These are phyloP conservation scores for Cryptomyrus ogoouensis DNA, from an alignment of 2,113 vertebrate genomes.

Conservation along the genomic window DNA sequence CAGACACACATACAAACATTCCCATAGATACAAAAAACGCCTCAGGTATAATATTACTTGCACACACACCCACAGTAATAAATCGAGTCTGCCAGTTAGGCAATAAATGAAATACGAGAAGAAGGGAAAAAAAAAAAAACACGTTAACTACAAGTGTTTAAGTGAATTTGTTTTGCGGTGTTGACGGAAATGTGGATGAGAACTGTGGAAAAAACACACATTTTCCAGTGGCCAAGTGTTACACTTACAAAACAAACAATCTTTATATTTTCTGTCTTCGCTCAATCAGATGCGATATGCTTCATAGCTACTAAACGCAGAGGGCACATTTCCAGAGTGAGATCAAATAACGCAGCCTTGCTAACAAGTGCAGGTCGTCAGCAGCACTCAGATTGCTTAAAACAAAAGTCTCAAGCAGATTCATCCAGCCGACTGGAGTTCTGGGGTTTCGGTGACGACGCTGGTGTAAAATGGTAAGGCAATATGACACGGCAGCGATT, in stretches of 20 bases:
- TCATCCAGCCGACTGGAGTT: neutral
- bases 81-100: neutral
- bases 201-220: neutral
- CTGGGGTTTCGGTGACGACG: neutral
- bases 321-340: neutral
- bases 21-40: neutral
- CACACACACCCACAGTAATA: neutral
- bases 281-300: neutral
- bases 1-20: neutral
- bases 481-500: neutral
- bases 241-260: neutral
- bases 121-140: neutral
- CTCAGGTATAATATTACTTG: neutral
- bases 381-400: neutral
- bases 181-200: neutral
- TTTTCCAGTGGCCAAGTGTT: neutral
- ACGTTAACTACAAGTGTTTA: neutral
- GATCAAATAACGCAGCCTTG: neutral
- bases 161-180: neutral
- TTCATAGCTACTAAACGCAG: neutral
- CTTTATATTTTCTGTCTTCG: neutral
- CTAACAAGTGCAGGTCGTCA: neutral
- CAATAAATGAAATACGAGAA: neutral
- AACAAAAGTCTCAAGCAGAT: neutral
- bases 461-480: neutral